Percentiles rank a stretch among this genome's conserved stretches.
Conservation (phyloP, 1,140 invertebrate species). For the Papilio polyxenes region DNA sequence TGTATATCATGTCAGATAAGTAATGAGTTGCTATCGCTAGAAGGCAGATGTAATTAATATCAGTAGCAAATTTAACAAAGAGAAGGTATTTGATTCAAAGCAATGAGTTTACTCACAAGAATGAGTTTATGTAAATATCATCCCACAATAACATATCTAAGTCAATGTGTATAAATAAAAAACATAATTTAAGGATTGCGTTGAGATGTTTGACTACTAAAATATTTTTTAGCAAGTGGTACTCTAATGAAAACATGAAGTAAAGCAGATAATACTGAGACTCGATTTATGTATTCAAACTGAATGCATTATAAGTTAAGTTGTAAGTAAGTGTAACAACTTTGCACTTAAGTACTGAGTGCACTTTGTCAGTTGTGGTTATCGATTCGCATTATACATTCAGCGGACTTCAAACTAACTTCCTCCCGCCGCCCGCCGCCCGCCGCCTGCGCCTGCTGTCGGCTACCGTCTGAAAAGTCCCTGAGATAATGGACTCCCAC, state of each 20-base stretch:
- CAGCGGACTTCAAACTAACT: conserved; percentile 25
- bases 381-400: conserved; percentile 28
- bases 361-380: conserved; percentile 31
- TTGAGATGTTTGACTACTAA: too few species aligned
- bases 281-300: not conserved
- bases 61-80: too few species aligned
- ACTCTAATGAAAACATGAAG: too few species aligned
- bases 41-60: too few species aligned
- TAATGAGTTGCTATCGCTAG: too few species aligned
- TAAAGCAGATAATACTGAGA: not conserved
- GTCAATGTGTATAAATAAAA: too few species aligned
- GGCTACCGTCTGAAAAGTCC: not conserved
- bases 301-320: conserved; percentile 6
- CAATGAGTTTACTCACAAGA: too few species aligned
- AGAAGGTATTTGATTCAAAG: too few species aligned
- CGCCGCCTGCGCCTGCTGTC: not conserved
- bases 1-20: not conserved
- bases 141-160: too few species aligned
- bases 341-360: conserved; percentile 28
- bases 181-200: too few species aligned
- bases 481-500: not conserved
- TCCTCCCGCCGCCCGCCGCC: not conserved
- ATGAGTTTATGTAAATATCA: too few species aligned
- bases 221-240: too few species aligned
- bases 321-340: conserved; percentile 1